A percentile compares a stretch with the other conserved stretches of the same genome.
Conservation (phyloP, 37 sponge, comb jelly and placozoan genomes). For the Halichondria panicea region DNA sequence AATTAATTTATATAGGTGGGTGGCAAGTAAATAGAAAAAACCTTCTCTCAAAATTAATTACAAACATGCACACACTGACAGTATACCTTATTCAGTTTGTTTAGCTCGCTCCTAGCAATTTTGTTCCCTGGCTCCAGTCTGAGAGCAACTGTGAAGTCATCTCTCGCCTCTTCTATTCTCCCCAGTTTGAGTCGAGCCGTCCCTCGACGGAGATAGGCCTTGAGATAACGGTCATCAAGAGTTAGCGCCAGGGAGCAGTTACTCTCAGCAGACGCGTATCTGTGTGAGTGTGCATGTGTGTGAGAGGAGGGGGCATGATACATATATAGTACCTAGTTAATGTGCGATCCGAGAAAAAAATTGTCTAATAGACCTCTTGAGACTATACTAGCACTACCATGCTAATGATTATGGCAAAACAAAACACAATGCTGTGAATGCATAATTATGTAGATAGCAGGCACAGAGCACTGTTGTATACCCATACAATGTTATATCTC, state of each 20-base stretch:
- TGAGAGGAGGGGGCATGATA: too few relatives aligned
- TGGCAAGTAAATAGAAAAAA: too few relatives aligned
- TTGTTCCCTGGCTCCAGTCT: slow-evolving; percentile 74
- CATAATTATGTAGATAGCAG: too few relatives aligned
- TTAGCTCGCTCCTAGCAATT: slow-evolving; percentile 59
- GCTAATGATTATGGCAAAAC: too few relatives aligned
- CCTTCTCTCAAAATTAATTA: too few relatives aligned
- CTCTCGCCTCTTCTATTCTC: slow-evolving; percentile 29
- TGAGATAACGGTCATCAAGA: slow-evolving; percentile 69
- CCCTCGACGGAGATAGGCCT: slow-evolving; percentile 77
- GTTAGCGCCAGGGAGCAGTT: slow-evolving; percentile 66
- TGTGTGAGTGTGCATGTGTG: slow-evolving; percentile 7
- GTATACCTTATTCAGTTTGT: slow-evolving; percentile 44
- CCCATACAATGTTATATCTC: background rate
- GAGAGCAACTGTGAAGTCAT: slow-evolving; percentile 66
- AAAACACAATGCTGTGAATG: too few relatives aligned
- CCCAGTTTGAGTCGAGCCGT: slow-evolving; percentile 45
- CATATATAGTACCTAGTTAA: background rate
- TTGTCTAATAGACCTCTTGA: background rate
- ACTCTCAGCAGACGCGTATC: slow-evolving; percentile 76
- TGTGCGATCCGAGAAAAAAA: background rate
- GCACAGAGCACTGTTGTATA: background rate
- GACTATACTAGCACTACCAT: too few relatives aligned
- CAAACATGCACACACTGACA: too few relatives aligned
- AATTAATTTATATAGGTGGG: too few relatives aligned